Evolutionary conservation across 1,140 invertebrate species (phyloP).

Genomic region (Ceratoteleas bidentatus): DNA sequence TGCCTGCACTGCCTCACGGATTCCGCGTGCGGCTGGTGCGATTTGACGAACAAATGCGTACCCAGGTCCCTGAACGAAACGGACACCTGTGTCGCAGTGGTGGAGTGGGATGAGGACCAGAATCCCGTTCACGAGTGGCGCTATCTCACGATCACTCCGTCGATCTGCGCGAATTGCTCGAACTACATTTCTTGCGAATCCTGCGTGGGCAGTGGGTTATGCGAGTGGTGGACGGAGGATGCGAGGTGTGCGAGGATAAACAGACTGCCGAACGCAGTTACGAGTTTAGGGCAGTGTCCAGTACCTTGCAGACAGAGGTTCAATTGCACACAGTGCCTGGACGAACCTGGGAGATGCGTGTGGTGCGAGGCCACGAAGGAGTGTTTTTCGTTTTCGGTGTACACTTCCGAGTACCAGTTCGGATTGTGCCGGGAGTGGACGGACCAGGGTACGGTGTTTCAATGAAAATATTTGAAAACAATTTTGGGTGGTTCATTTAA

Average conservation of each 20-base stretch:
- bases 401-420: constrained; percentile 96
- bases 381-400: constrained; percentile 96
- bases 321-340: constrained; percentile 91
- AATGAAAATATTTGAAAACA: too few species aligned
- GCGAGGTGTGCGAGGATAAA: constrained; percentile 91
- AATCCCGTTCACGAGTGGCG: constrained; percentile 84
- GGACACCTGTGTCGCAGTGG: constrained; percentile 80
- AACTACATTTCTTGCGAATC: constrained; percentile 93
- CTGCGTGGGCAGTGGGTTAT: constrained; percentile 87
- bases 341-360: constrained; percentile 92
- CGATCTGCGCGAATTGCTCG: constrained; percentile 91
- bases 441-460: constrained; percentile 83
- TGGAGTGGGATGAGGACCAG: constrained; percentile 73
- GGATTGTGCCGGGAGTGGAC: constrained; percentile 96
- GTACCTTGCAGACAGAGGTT: constrained; percentile 87
- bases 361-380: constrained; percentile 96
- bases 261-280: constrained; percentile 85
- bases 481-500: too few species aligned
- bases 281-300: constrained; percentile 86
- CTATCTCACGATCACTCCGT: constrained; percentile 90
- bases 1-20: constrained; percentile 95
- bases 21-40: constrained; percentile 94
- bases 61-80: constrained; percentile 85
- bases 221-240: constrained; percentile 94
- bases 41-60: constrained; percentile 83